Base-by-base conservation (phyloP, 2,113 vertebrate species). In the Myxocyprinus asiaticus region DNA sequence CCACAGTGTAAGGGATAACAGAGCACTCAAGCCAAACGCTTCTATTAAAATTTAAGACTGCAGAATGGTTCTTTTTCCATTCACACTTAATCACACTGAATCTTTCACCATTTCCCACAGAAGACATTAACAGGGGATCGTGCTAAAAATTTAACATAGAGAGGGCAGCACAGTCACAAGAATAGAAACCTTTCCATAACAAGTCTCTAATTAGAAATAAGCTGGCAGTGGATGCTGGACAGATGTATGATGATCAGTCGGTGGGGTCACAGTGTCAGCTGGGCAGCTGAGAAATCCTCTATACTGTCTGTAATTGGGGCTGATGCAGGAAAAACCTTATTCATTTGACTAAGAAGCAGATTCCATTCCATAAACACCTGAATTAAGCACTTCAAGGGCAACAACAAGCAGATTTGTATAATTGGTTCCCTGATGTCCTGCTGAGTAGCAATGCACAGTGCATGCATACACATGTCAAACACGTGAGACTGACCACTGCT, bases 391-490 rank as follows among this genome's bases (percentile, higher is more conserved):
- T 62, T 6, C 75, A 68, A 81, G 7, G 6, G 43, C 5, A 75
- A 80, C 22, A 66, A 61, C 11, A 72, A 56, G 6, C 8, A 67
- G 51, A 61, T 72, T 33, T 66, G 59, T 67, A 45, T 83, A 81
- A 85, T 81, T 81, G 61, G 45, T 55, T 53, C 81, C 56, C 78
- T n/a, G n/a, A n/a, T 48, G 68, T 69, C 48, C 44, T 22, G 59
- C 56, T 58, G 58, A 69, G 64, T n/a, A n/a, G n/a, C n/a, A n/a
- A n/a, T n/a, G n/a, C n/a, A n/a, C n/a, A n/a, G n/a, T n/a, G n/a
- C n/a, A n/a, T n/a, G n/a, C n/a, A n/a, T n/a, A 68, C 58, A 45
- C n/a, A 64, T 45, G 42, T 15, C 56, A 33, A 55, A 14, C 14
- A 47, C 14, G 66, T 48, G 44, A 75, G 11, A 77, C 59, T 47